Evolutionary conservation across 2,888 invertebrate genomes (phyloP), one percentile per base, ranked within the genome.

Genomic region (Macropis europaea): DNA sequence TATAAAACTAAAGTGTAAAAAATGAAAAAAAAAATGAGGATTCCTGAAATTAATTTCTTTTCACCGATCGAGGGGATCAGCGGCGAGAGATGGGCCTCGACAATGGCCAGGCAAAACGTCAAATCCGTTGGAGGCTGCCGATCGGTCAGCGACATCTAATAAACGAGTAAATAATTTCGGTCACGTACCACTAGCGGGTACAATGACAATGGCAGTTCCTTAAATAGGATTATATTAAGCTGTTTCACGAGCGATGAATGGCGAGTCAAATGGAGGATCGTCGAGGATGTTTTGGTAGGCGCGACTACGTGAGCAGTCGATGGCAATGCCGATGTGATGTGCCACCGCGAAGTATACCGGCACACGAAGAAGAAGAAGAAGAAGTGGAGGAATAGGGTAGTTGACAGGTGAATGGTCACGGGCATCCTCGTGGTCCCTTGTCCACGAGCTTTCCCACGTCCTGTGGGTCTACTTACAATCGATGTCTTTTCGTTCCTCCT

Each of bases 221-320:
- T 83, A 89, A 89, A 90, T 88, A 86, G 89, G 90, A 90, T 90
- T 90, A 90, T 89, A 89, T 88, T 89, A 88, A 89, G 89, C 89
- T 88, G 87, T 89, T 88, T 87, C 86, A 84, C 82, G 70, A 77
- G 64, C 81, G 83, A 84, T 87, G 87, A 89, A 89, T 89, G 81
- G 76, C 77, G 87, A 88, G 88, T 89, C 88, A 88, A 89, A 88
- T 87, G 86, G 84, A 85, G 83, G 82, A 85, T 84, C 83, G 83
- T 85, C 82, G 83, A 84, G 85, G 85, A 85, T 89, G 88, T 89
- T 89, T 89, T 89, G 89, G 88, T 89, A 88, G 89, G 86, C 84
- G 71, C 79, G 80, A 81, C 82, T 80, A 80, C 78, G 83, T 82
- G 84, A 80, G 79, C 76, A 69, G 64, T 50, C 67, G 76, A 76